Base-by-base conservation (phyloP, 2,888 invertebrate genomes). In the Ommatoiulus sabulosus region DNA sequence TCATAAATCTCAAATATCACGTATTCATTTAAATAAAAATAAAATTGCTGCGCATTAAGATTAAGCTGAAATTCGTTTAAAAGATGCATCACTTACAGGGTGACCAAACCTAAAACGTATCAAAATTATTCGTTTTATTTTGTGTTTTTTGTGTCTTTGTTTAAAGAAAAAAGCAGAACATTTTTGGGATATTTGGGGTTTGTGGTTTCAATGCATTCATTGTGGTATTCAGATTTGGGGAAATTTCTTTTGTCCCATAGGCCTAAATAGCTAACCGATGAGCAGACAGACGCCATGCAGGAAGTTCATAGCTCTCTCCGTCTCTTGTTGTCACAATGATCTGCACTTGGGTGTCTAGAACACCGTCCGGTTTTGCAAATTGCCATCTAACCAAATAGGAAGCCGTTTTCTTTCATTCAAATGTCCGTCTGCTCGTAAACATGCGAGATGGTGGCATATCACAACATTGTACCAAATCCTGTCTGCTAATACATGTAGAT, bases 181-280 rank as follows among this genome's bases (percentile, higher is more conserved):
- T 52, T 20, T 72, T 72, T 72, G 2, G 7, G 7, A n/a, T 20
- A 6, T 20, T 72, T 72, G 20, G 3, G 2, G 3, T 5, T 20
- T 72, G 3, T 72, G 72, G 7, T 72, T 72, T 72, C 72, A 72
- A 72, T 72, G 72, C 72, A 20, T 72, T n/a, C 20, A 20, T 63
- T 63, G 17, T 63, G n/a, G 57, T 63, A 63, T 63, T 63, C 72
- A 72, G 57, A n/a, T 63, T 63, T 63, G 8, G 6, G n/a, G 48
- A 72, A 72, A 72, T 72, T 72, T 72, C 72, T 72, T 72, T 72
- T 72, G 72, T 72, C 72, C n/a, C n/a, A n/a, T n/a, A 72, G 7
- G 72, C 72, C 72, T 63, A 20, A 72, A 72, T 72, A 20, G 5
- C 72, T 72, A n/a, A 3, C 57, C n/a, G n/a, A n/a, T 63, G 57